Conservation (phyloP, 2,888 invertebrate genomes). For the Myopa tessellatipennis region DNA sequence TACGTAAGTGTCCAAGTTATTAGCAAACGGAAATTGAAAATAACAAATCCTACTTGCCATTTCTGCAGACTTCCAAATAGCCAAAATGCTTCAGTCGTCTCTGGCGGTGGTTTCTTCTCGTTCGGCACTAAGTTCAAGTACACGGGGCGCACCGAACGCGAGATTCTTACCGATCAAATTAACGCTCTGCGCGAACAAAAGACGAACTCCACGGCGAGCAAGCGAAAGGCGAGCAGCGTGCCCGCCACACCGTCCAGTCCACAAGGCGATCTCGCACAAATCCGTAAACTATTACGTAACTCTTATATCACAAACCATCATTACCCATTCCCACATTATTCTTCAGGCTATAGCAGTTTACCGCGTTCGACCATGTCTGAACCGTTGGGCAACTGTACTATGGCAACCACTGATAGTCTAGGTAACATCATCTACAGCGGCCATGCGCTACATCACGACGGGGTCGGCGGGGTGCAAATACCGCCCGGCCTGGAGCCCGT, state of each 20-base stretch:
- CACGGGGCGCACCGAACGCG: constrained; percentile 90
- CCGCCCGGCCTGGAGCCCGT: constrained; percentile 73
- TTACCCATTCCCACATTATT: constrained; percentile 54
- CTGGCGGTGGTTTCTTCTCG: constrained; percentile 91
- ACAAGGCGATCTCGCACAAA: constrained; percentile 70
- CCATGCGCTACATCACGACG: constrained; percentile 63
- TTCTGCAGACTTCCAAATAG: constrained; percentile 82
- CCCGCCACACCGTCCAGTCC: constrained; percentile 90
- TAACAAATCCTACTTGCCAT: background rate
- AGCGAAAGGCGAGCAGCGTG: constrained; percentile 86
- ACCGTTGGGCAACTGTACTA: constrained; percentile 71
- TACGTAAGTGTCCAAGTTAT: constrained; percentile 77
- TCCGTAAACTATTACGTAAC: constrained; percentile 67
- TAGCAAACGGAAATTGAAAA: too few species aligned
- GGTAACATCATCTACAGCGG: constrained; percentile 70
- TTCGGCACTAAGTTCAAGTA: constrained; percentile 96
- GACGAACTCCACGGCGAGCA: constrained; percentile 72
- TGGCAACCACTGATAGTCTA: constrained; percentile 58
- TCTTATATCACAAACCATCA: constrained; percentile 51
- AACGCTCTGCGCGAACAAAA: constrained; percentile 74
- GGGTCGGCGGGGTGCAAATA: constrained; percentile 52
- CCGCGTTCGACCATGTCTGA: constrained; percentile 87
- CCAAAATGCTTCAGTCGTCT: constrained; percentile 87
- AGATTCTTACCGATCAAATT: constrained; percentile 86
- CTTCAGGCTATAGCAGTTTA: constrained; percentile 83